phyloP scores from a whole-genome alignment of 2,113 vertebrate species.

The Beaufortia kweichowensis region DNA sequence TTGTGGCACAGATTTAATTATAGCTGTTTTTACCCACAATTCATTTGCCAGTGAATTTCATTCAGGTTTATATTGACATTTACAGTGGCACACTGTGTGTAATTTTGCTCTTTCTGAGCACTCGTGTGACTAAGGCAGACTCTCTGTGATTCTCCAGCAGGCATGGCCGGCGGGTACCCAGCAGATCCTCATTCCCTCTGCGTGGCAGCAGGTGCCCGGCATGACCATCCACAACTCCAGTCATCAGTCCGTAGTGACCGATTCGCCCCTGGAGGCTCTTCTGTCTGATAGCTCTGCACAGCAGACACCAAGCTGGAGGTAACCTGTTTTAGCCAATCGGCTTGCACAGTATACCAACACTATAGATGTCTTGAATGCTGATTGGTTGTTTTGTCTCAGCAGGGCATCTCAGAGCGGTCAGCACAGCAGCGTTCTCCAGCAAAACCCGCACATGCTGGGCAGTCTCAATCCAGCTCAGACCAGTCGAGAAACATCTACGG shows the following conservation, averaged over 20 bases:
- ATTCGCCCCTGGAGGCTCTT: constrained; percentile 74
- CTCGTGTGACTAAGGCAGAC: constrained; percentile 7
- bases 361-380: background rate
- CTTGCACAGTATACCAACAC: background rate
- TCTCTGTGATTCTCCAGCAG: constrained; percentile 76
- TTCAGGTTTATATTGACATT: background rate
- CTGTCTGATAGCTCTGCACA: constrained; percentile 81
- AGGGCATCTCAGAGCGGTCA: constrained; percentile 76
- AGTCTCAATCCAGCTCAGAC: constrained; percentile 78
- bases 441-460: constrained; percentile 77
- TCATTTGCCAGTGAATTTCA: constrained; percentile 3
- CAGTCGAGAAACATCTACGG: constrained; percentile 73
- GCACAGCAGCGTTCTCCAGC: constrained; percentile 32
- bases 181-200: constrained; percentile 94
- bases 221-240: constrained; percentile 90
- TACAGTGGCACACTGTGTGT: background rate
- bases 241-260: constrained; percentile 82
- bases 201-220: constrained; percentile 96
- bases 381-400: background rate
- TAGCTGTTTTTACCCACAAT: background rate
- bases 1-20: background rate
- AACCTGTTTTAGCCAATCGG: background rate
- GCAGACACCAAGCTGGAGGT: constrained; percentile 92
- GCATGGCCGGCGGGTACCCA: constrained; percentile 95
- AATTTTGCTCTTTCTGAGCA: constrained; percentile 19